These are phyloP conservation scores for Leptonema lineaticorne DNA, from an alignment of 1,140 invertebrate species.

Conservation along the genomic window DNA sequence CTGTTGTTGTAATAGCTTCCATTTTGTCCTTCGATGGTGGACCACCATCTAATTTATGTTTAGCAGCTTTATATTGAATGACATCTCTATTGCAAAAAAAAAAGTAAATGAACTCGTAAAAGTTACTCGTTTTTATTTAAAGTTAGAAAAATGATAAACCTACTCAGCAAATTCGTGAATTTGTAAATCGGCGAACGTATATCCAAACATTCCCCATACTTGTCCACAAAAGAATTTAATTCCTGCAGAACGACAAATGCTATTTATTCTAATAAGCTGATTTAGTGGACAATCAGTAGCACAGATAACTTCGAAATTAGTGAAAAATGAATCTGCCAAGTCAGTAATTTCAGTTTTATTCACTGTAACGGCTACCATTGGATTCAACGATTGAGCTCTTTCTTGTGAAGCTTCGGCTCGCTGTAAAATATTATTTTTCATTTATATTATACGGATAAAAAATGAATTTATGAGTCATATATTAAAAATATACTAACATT, in stretches of 20 bases:
- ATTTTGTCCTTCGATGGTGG: conserved; percentile 49
- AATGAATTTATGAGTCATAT: not conserved
- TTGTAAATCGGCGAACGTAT: conserved; percentile 85
- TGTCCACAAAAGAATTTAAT: conserved; percentile 89
- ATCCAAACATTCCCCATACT: conserved; percentile 93
- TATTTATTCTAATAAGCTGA: conserved; percentile 75
- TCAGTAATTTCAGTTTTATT: conserved; percentile 66
- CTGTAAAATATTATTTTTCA: conserved; percentile 63
- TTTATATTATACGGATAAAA: conserved; percentile 39
- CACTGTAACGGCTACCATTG: conserved; percentile 83
- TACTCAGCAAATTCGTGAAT: conserved; percentile 86
- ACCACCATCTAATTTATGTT: conserved; percentile 57
- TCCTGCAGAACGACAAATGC: conserved; percentile 73
- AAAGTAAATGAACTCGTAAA: not conserved
- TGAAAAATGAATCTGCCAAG: conserved; percentile 73
- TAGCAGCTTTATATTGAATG: conserved; percentile 59
- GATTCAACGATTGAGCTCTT: conserved; percentile 82
- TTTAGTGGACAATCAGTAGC: conserved; percentile 72
- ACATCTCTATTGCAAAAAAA: conserved; percentile 48
- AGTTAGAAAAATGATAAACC: conserved; percentile 47
- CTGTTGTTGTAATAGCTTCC: conserved; percentile 54
- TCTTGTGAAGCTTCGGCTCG: conserved; percentile 79
- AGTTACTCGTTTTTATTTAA: not conserved
- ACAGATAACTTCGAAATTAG: conserved; percentile 82
- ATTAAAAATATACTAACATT: conserved; percentile 59